Conservation (phyloP, 2,888 invertebrate species). For the Rutpela maculata region DNA sequence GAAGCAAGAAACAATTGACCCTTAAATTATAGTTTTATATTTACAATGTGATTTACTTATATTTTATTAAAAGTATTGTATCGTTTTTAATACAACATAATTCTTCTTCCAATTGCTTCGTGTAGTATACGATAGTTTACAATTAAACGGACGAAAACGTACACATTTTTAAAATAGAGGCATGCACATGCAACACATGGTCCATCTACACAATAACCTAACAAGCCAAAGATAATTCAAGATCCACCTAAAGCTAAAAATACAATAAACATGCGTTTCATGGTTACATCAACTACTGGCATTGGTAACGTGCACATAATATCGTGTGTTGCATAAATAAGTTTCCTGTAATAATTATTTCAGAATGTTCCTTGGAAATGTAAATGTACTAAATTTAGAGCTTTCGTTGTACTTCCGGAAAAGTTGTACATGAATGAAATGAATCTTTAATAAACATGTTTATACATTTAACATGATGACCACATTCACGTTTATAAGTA, state of each 20-base stretch:
- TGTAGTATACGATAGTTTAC: neutral
- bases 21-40: too few species aligned
- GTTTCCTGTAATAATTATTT: neutral
- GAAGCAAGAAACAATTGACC: too few species aligned
- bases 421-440: neutral
- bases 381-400: neutral
- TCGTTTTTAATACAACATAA: too few species aligned
- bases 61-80: too few species aligned
- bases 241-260: constrained; percentile 23
- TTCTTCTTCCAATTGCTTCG: too few species aligned
- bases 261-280: constrained; percentile 21
- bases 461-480: too few species aligned
- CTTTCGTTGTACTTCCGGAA: neutral
- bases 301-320: constrained; percentile 18
- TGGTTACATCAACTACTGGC: constrained; percentile 19
- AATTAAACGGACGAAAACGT: neutral
- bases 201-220: constrained; percentile 5
- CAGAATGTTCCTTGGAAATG: neutral
- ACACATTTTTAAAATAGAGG: constrained; percentile 12
- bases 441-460: neutral
- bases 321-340: constrained; percentile 23
- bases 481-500: too few species aligned
- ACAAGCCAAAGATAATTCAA: constrained; percentile 7
- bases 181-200: constrained; percentile 26
- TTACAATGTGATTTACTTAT: too few species aligned